Evolutionary conservation across 2,797 vertebrate genomes (phyloP).

Genomic region (Trematomus bernacchii): DNA sequence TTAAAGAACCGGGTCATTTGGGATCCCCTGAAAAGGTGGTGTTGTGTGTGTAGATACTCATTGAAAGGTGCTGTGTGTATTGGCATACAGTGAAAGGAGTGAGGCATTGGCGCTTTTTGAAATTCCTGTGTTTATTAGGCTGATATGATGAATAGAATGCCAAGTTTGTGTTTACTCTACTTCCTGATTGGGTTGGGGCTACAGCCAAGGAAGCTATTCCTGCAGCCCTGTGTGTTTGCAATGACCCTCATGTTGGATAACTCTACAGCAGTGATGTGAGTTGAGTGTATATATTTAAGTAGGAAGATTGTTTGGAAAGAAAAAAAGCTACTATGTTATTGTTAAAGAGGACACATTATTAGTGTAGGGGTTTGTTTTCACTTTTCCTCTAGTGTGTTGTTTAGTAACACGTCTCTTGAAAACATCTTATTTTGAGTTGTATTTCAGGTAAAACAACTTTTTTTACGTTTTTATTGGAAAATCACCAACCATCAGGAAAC

Average conservation of each 20-base stretch:
- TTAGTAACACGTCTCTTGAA: too few species aligned
- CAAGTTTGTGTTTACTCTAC: constrained; percentile 1
- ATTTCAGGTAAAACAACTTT: too few species aligned
- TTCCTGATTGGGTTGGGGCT: constrained; percentile 18
- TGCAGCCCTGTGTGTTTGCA: background rate
- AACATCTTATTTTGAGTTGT: too few species aligned
- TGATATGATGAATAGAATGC: constrained; percentile 29
- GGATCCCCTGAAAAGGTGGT: background rate
- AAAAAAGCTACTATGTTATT: too few species aligned
- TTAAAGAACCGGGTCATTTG: constrained; percentile 20
- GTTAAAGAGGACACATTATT: too few species aligned
- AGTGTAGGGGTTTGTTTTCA: too few species aligned
- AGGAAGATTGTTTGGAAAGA: background rate
- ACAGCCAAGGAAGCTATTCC: constrained; percentile 1
- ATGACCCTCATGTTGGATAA: background rate
- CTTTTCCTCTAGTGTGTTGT: too few species aligned
- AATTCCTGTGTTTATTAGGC: constrained; percentile 34
- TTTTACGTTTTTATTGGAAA: too few species aligned
- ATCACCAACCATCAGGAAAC: too few species aligned
- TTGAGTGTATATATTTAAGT: background rate
- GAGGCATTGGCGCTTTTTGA: constrained; percentile 44
- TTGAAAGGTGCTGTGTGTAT: constrained; percentile 22
- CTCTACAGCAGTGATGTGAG: background rate
- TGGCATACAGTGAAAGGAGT: constrained; percentile 49
- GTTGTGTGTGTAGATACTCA: constrained; percentile 6